Evolutionary conservation across 1,140 invertebrate species (phyloP).

Genomic region (Drosophila nebulosa): DNA sequence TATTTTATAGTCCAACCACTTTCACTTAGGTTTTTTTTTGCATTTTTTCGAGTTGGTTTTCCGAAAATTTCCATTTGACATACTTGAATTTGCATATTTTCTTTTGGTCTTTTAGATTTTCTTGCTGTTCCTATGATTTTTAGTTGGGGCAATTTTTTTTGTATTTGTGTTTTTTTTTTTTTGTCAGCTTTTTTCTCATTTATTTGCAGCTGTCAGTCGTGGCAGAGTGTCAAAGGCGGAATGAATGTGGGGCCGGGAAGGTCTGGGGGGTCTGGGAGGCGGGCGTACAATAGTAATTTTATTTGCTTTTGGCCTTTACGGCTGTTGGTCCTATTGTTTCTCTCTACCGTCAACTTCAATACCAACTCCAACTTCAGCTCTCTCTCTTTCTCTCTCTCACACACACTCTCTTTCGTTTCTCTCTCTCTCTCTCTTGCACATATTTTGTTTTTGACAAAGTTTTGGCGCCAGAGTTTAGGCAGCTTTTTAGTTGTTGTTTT

Average conservation of each 20-base stretch:
- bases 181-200: constrained; percentile 23
- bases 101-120: not conserved
- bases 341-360: not conserved
- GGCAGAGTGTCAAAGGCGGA: constrained; percentile 36
- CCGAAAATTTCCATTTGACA: not conserved
- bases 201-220: constrained; percentile 40
- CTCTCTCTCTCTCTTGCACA: not conserved
- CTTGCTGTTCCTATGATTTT: not conserved
- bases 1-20: not conserved
- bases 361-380: not conserved
- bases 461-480: constrained; percentile 54
- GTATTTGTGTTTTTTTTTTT: not conserved
- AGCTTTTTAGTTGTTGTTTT: constrained; percentile 16
- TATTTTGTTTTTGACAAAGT: constrained; percentile 9
- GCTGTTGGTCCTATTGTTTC: not conserved
- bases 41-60: not conserved
- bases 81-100: constrained; percentile 1
- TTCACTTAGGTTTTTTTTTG: not conserved
- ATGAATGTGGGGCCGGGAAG: not conserved
- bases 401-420: not conserved
- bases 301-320: constrained; percentile 32
- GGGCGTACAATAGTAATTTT: constrained; percentile 54
- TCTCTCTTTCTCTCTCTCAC: not conserved
- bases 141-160: not conserved
- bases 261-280: not conserved